phyloP scores from a whole-genome alignment of 2,888 invertebrate species.

The Acrocyrtus sp. region DNA sequence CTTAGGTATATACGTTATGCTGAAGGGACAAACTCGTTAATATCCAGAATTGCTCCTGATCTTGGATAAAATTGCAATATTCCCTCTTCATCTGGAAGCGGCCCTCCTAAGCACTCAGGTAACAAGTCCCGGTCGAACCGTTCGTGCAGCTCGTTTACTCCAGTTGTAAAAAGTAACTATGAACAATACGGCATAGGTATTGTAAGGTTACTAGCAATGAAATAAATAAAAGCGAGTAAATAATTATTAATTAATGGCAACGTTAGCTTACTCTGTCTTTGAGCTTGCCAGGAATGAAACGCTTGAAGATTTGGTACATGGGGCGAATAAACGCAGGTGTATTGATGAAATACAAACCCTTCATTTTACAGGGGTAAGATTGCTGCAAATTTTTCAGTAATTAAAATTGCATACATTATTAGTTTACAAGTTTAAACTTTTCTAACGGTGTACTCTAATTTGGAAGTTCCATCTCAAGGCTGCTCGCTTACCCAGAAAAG shows the following conservation, averaged over 20 bases:
- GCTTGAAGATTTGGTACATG: conserved; percentile 7
- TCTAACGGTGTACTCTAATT: too few species aligned
- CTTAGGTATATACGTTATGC: too few species aligned
- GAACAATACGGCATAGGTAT: too few species aligned
- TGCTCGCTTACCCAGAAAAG: conserved; percentile 30
- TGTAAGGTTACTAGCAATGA: background rate
- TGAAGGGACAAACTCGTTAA: too few species aligned
- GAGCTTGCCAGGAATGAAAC: conserved; percentile 18
- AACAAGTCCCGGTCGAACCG: conserved; percentile 8
- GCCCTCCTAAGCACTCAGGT: conserved; percentile 22
- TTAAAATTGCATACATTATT: background rate
- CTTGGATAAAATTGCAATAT: too few species aligned
- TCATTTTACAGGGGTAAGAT: conserved; percentile 27
- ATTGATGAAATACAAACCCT: conserved; percentile 25
- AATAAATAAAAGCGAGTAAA: too few species aligned
- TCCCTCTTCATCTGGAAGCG: conserved; percentile 3
- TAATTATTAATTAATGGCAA: too few species aligned
- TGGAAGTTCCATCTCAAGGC: too few species aligned
- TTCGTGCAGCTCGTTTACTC: conserved; percentile 21
- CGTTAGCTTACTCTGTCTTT: too few species aligned
- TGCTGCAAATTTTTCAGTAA: conserved; percentile 8
- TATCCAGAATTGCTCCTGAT: too few species aligned
- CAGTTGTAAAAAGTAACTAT: conserved; percentile 26
- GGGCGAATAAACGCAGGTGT: background rate
- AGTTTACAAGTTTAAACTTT: background rate